A percentile compares a stretch with the other conserved stretches of the same genome.
phyloP scores from a whole-genome alignment of 2,113 vertebrate species.

The Vimba vimba region DNA sequence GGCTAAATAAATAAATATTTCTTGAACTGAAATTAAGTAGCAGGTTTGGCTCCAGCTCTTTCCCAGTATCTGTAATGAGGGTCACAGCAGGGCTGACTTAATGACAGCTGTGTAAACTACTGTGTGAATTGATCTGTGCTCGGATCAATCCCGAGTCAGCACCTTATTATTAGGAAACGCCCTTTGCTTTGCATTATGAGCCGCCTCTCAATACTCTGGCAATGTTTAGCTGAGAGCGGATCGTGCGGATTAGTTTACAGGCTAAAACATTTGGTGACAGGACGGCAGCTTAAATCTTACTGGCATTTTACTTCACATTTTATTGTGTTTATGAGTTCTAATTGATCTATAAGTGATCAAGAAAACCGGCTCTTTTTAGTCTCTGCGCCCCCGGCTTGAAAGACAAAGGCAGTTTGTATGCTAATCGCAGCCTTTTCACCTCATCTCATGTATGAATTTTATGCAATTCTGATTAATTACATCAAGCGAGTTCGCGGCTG shows the following conservation, averaged over 20 bases:
- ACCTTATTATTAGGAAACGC: constrained; percentile 20
- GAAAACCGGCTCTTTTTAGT: background rate
- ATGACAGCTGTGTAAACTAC: constrained; percentile 11
- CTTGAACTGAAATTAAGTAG: background rate
- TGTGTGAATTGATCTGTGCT: background rate
- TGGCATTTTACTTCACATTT: constrained; percentile 48
- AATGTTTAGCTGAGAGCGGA: constrained; percentile 68
- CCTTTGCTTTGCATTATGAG: background rate
- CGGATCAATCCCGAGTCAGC: background rate
- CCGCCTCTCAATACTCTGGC: constrained; percentile 26
- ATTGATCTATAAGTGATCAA: constrained; percentile 16
- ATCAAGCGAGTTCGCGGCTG: constrained; percentile 26
- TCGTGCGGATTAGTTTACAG: constrained; percentile 44
- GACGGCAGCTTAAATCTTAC: constrained; percentile 42
- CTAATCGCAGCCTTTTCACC: constrained; percentile 19
- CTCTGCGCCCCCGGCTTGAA: background rate
- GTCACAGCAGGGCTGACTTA: constrained; percentile 9
- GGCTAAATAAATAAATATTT: background rate
- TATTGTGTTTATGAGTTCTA: background rate
- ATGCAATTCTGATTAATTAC: constrained; percentile 68
- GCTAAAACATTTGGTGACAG: constrained; percentile 51
- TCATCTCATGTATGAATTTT: constrained; percentile 58
- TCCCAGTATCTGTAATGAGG: background rate
- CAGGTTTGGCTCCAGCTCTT: background rate
- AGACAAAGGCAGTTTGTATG: constrained; percentile 5